Base-by-base conservation (phyloP, 2,797 vertebrate species). In the Ctenopoma multispine region DNA sequence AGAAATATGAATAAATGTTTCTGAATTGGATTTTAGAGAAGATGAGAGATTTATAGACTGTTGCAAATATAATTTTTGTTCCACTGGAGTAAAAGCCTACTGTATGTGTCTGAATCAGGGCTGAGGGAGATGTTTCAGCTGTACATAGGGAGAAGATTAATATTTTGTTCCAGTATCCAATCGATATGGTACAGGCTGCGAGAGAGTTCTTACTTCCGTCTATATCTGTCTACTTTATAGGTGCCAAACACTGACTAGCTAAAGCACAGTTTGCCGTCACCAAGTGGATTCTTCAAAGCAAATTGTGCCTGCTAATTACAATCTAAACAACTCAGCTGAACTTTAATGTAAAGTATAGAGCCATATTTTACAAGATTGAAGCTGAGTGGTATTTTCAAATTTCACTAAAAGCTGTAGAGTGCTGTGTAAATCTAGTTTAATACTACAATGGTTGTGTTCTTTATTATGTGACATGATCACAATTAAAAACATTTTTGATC, bases 181-280 rank as follows among this genome's bases (percentile, higher is more conserved):
- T 79, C 63, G 63, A 54, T 69, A 69, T 27, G 48, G 57, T 63
- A 56, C 34, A 73, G 47, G 51, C 69, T 80, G 75, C 77, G 77
- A 80, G 84, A 72, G 76, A 73, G 82, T 81, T 84, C 80, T 90
- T 84, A 72, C 80, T 84, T 83, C 86, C 92, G 86, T 92, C 82
- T 82, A 89, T 83, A 91, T 89, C 89, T 92, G 90, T 93, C 91
- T 91, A 87, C 90, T 90, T 81, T 89, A 90, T 92, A 92, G 86
- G 95, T 97, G 96, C 97, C 96, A 98, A 97, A 96, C 94, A 94
- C 93, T 94, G 94, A 95, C 86, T 89, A 75, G 81, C 87, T 93
- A 89, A 91, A 92, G 91, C 92, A 92, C 90, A 90, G 44, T 93
- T 92, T 90, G 92, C 91, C 85, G 87, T 90, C 89, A 93, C 92